Percentiles rank a stretch among this genome's conserved stretches.
phyloP scores from a whole-genome alignment of 30 jellyfish, hydroid and myxozoan species.

The Sanderia malayensis region DNA sequence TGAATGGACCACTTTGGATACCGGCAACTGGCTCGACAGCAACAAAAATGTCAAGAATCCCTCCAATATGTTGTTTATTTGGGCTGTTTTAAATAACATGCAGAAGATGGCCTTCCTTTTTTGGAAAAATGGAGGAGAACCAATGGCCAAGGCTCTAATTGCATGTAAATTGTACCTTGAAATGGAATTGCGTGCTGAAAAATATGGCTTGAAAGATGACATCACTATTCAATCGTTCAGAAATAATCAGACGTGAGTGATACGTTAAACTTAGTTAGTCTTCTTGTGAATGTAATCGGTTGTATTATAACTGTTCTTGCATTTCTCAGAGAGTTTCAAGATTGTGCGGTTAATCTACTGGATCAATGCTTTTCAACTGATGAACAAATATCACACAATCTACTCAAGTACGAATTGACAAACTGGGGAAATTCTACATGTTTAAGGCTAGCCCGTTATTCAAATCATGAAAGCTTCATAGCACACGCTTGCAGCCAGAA shows the following conservation, averaged over 20 bases:
- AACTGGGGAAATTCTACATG: constrained; percentile 69
- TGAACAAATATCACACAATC: constrained; percentile 51
- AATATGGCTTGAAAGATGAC: constrained; percentile 63
- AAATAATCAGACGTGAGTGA: constrained; percentile 56
- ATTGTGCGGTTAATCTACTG: constrained; percentile 53
- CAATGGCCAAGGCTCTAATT: constrained; percentile 76
- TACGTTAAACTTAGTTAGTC: too few species aligned
- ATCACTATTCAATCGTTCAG: constrained; percentile 24
- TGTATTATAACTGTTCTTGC: too few species aligned
- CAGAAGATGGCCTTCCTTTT: constrained; percentile 84
- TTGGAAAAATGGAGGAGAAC: constrained; percentile 76
- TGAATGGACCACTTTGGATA: constrained; percentile 22
- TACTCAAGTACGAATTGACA: constrained; percentile 51
- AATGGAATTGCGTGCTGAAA: constrained; percentile 63
- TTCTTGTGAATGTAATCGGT: too few species aligned
- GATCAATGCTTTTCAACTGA: constrained; percentile 65
- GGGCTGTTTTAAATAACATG: constrained; percentile 86
- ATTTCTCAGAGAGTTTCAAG: constrained; percentile 57
- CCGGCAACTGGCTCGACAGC: background rate
- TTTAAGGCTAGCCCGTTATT: constrained; percentile 64
- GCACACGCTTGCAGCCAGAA: constrained; percentile 83
- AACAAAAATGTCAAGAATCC: constrained; percentile 24
- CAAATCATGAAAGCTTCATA: constrained; percentile 61
- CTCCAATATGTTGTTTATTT: constrained; percentile 63
- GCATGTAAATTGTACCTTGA: constrained; percentile 59